Evolutionary conservation across 1,140 invertebrate genomes (phyloP).

Genomic region (Drosophila simulans): DNA sequence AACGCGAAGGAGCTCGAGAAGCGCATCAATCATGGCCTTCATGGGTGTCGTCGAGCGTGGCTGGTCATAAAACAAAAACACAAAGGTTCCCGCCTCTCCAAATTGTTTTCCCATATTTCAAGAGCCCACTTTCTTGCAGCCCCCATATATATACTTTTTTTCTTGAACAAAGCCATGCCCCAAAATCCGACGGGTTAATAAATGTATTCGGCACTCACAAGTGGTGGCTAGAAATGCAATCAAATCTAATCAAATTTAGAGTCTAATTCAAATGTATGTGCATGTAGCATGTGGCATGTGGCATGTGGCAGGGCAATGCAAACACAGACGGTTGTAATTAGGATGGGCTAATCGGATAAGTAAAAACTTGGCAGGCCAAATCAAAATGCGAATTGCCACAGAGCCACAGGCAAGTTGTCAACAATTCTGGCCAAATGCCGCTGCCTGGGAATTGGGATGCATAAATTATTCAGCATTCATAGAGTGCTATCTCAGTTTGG

Average conservation of each 20-base stretch:
- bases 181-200: conserved; percentile 8
- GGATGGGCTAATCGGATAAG: conserved; percentile 30
- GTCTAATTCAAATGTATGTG: conserved; percentile 9
- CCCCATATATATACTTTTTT: background rate
- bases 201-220: conserved; percentile 7
- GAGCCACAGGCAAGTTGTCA: conserved; percentile 26
- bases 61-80: conserved; percentile 70
- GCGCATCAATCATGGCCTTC: conserved; percentile 72
- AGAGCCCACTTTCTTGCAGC: conserved; percentile 18
- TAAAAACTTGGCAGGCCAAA: conserved; percentile 45
- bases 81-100: conserved; percentile 36
- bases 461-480: conserved; percentile 63
- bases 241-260: conserved; percentile 31
- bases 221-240: conserved; percentile 14
- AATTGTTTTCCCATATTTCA: conserved; percentile 76
- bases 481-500: conserved; percentile 6
- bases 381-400: conserved; percentile 61
- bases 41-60: conserved; percentile 43
- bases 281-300: too few relatives aligned
- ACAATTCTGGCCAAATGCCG: conserved; percentile 37
- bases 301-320: conserved; percentile 16
- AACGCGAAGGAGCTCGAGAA: conserved; percentile 45
- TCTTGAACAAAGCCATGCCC: background rate
- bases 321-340: conserved; percentile 40
- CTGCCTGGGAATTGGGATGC: conserved; percentile 12